phyloP scores from a whole-genome alignment of 2,113 vertebrate species.

The Narcine bancroftii region DNA sequence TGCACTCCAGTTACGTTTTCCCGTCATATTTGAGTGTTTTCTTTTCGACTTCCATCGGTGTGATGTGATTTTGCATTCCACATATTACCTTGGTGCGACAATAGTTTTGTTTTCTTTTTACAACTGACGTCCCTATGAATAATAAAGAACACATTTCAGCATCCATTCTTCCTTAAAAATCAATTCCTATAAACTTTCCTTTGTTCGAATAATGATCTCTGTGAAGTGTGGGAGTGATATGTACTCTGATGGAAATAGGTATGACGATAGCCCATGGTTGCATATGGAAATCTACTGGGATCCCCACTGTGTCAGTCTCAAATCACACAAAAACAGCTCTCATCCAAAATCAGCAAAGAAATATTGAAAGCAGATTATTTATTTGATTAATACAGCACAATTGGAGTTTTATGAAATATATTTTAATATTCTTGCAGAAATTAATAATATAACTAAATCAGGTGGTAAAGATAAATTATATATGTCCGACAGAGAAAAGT shows the following conservation, averaged over 20 bases:
- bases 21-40: background rate
- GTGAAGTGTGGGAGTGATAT: background rate
- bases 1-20: conserved; percentile 10
- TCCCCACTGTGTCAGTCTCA: background rate
- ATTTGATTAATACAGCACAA: too few relatives aligned
- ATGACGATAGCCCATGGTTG: too few relatives aligned
- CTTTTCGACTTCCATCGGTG: background rate
- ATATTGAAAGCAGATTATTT: background rate
- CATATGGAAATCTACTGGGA: background rate
- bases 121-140: background rate
- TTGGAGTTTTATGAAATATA: background rate
- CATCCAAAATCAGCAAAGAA: background rate
- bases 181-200: background rate
- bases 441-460: background rate
- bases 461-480: background rate
- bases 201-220: background rate
- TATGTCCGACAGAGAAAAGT: background rate
- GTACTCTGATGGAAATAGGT: too few relatives aligned
- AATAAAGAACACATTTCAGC: conserved; percentile 6
- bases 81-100: conserved; percentile 2
- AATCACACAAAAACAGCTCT: background rate
- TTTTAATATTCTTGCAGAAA: background rate
- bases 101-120: conserved; percentile 16
- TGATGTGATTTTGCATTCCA: background rate
- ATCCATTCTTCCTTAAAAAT: conserved; percentile 19